Evolutionary conservation across 2,888 invertebrate genomes (phyloP).

Genomic region (Torymus auratus): DNA sequence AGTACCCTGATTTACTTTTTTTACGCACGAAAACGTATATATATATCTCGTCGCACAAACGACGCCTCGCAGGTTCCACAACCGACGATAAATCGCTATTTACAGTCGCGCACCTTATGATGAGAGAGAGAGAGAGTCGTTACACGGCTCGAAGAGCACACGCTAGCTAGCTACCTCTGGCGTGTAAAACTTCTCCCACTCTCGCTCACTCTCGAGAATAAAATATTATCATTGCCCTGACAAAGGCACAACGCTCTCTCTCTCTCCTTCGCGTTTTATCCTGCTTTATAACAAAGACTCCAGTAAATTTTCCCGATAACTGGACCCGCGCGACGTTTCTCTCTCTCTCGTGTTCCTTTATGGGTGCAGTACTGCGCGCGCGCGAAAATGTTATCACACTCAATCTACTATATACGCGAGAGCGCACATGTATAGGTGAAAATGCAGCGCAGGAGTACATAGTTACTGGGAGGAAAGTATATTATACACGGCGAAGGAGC

Average conservation of each 20-base stretch:
- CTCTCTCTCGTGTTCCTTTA: not conserved
- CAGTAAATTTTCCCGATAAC: conserved; percentile 44
- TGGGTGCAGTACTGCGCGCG: not conserved
- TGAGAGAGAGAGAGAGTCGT: not conserved
- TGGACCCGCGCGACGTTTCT: conserved; percentile 8
- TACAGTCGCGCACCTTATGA: not conserved
- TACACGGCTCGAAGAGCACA: not conserved
- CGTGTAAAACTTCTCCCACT: not conserved
- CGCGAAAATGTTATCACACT: conserved; percentile 42
- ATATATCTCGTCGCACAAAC: too few species aligned
- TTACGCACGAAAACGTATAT: too few species aligned
- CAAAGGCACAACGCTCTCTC: not conserved
- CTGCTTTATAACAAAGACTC: conserved; percentile 25
- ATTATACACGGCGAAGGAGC: too few species aligned
- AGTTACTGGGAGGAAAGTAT: too few species aligned
- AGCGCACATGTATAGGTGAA: too few species aligned
- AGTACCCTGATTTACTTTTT: too few species aligned
- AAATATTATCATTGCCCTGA: conserved; percentile 41
- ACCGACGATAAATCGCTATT: conserved; percentile 14
- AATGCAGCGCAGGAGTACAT: too few species aligned
- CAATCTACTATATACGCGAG: conserved; percentile 6
- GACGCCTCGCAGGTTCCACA: too few species aligned
- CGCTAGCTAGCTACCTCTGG: not conserved
- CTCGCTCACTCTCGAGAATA: not conserved
- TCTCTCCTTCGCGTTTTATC: too few species aligned